phyloP scores from a whole-genome alignment of 1,140 invertebrate genomes.

The Neelides sp. region DNA sequence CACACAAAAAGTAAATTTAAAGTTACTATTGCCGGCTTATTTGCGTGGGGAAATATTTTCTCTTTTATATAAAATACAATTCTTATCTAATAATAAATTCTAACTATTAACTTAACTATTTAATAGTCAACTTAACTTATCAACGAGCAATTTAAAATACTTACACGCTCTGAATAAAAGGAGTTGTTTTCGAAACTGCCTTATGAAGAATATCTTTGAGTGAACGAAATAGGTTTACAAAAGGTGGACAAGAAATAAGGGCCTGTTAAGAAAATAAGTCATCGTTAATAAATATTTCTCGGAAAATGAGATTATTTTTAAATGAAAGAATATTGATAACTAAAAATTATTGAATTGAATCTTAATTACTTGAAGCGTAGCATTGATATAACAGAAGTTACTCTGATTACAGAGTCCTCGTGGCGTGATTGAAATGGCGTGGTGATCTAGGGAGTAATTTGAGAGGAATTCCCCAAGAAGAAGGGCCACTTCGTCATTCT shows the following conservation, averaged over 20 bases:
- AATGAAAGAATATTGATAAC: neutral
- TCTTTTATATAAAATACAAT: no score
- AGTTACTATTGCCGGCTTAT: no score
- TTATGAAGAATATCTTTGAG: constrained; percentile 46
- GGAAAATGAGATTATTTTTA: neutral
- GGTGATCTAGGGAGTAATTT: constrained; percentile 58
- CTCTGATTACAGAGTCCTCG: constrained; percentile 77
- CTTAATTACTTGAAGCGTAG: constrained; percentile 52
- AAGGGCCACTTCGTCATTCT: constrained; percentile 23
- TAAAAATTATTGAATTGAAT: neutral
- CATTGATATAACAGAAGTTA: constrained; percentile 94
- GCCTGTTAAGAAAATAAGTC: constrained; percentile 39
- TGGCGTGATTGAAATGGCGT: constrained; percentile 59
- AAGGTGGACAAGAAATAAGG: constrained; percentile 77
- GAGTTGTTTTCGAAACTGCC: constrained; percentile 50
- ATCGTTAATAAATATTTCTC: neutral
- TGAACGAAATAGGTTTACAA: constrained; percentile 75
- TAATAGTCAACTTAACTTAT: no score
- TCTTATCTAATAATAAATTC: no score
- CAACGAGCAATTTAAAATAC: no score
- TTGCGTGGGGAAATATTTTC: no score
- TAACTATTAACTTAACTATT: no score
- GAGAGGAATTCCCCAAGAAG: constrained; percentile 27
- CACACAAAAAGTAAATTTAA: no score
- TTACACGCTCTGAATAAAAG: constrained; percentile 83